These are phyloP conservation scores for Sebastes hubbsi DNA, from an alignment of 2,797 vertebrate species.

Conservation along the genomic window DNA sequence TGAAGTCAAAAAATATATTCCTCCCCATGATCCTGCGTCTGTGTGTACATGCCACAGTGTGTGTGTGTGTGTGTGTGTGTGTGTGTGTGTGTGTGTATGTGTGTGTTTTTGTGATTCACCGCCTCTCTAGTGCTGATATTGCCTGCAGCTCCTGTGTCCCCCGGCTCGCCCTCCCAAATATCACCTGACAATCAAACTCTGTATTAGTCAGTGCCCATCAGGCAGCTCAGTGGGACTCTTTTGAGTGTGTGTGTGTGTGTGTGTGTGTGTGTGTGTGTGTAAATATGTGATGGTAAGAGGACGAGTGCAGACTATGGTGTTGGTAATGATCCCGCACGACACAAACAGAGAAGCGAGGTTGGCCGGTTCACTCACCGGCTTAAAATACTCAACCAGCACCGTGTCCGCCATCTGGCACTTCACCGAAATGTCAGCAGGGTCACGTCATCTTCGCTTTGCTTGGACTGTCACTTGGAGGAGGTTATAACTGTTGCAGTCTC, in stretches of 20 bases:
- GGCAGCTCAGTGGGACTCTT: conserved; percentile 6
- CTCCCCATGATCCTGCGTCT: neutral
- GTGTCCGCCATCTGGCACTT: neutral
- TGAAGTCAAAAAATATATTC: neutral
- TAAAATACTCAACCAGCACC: neutral
- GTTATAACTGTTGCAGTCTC: neutral
- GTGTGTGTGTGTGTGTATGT: neutral
- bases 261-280: neutral
- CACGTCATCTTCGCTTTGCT: neutral
- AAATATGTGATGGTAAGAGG: conserved; percentile 2
- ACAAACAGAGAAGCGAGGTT: neutral
- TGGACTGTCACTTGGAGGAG: neutral
- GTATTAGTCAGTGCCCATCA: conserved; percentile 19
- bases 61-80: neutral
- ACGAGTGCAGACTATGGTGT: neutral
- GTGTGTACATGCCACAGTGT: neutral
- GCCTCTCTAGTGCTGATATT: neutral
- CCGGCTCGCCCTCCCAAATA: conserved; percentile 25
- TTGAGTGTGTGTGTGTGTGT: neutral
- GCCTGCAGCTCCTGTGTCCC: conserved; percentile 2
- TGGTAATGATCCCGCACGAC: neutral
- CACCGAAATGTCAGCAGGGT: conserved; percentile 7
- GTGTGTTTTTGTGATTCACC: neutral
- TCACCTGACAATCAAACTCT: conserved; percentile 43
- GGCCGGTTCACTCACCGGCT: neutral